phyloP scores from a whole-genome alignment of 2,113 vertebrate species.

The Urocolius indicus region DNA sequence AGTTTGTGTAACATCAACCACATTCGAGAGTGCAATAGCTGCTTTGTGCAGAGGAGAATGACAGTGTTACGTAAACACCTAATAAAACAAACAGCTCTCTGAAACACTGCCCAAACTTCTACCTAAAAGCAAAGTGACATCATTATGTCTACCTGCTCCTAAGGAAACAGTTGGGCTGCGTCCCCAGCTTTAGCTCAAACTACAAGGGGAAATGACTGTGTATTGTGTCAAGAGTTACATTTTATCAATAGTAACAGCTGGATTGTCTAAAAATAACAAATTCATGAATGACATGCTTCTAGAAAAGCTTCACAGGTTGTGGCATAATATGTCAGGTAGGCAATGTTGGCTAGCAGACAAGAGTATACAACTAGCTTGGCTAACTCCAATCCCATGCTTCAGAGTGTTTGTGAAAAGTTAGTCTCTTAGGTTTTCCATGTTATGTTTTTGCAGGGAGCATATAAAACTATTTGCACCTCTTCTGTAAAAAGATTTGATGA shows the following conservation, averaged over 20 bases:
- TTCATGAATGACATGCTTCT: not conserved
- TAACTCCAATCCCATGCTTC: not conserved
- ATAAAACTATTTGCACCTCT: not conserved
- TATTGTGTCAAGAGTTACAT: not conserved
- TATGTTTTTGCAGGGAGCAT: not conserved
- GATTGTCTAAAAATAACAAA: not conserved
- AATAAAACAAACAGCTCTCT: not conserved
- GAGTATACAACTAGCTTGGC: not conserved
- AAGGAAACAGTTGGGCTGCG: not conserved
- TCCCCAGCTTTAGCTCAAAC: not conserved
- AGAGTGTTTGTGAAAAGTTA: not conserved
- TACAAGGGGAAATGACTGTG: not conserved
- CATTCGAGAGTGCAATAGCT: not conserved
- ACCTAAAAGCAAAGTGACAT: not conserved
- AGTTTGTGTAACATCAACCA: fast-evolving
- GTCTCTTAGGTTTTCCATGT: not conserved
- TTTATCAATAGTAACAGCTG: not conserved
- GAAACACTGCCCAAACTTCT: not conserved
- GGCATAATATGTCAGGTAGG: not conserved
- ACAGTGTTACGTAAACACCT: not conserved
- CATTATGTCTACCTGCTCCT: not conserved
- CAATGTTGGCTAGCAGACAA: not conserved
- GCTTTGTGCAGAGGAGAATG: not conserved
- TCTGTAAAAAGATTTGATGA: not conserved
- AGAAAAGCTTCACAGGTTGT: not conserved